These are phyloP conservation scores for Porites lobata DNA, from an alignment of 92 coral and sea anemone genomes.

Conservation along the genomic window DNA sequence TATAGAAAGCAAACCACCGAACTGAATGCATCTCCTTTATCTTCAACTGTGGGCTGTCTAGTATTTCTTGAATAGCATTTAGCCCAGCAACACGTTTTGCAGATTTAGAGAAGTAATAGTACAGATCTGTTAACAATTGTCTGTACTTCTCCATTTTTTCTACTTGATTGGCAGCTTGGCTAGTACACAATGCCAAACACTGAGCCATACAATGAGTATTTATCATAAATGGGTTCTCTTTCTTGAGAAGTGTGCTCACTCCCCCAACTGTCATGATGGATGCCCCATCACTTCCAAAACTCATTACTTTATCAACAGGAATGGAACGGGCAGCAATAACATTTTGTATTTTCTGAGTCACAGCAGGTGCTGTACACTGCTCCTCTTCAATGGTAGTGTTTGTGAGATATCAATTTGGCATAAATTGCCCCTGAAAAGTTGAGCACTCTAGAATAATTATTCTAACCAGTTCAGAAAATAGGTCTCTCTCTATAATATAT, in stretches of 20 bases:
- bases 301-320: constrained; percentile 13
- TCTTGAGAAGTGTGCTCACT: constrained; percentile 29
- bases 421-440: too few relatives aligned
- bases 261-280: constrained; percentile 57
- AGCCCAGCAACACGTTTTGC: constrained; percentile 31
- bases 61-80: constrained; percentile 29
- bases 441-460: too few relatives aligned
- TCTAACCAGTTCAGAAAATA: too few relatives aligned
- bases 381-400: too few relatives aligned
- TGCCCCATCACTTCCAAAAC: constrained; percentile 51
- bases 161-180: constrained; percentile 39
- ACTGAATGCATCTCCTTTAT: constrained; percentile 41
- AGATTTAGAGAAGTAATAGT: constrained; percentile 33
- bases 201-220: constrained; percentile 47
- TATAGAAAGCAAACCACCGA: constrained; percentile 24
- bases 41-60: constrained; percentile 32
- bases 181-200: constrained; percentile 35
- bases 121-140: constrained; percentile 34
- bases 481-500: too few relatives aligned
- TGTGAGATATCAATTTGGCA: too few relatives aligned
- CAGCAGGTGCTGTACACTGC: too few relatives aligned
- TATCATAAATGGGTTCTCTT: constrained; percentile 49
- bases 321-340: constrained; percentile 15
- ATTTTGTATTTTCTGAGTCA: constrained; percentile 3
- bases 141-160: constrained; percentile 27